Percentiles rank a stretch among this genome's conserved stretches.
These are phyloP conservation scores for Musca vetustissima DNA, from an alignment of 1,140 invertebrate species.

Conservation along the genomic window DNA sequence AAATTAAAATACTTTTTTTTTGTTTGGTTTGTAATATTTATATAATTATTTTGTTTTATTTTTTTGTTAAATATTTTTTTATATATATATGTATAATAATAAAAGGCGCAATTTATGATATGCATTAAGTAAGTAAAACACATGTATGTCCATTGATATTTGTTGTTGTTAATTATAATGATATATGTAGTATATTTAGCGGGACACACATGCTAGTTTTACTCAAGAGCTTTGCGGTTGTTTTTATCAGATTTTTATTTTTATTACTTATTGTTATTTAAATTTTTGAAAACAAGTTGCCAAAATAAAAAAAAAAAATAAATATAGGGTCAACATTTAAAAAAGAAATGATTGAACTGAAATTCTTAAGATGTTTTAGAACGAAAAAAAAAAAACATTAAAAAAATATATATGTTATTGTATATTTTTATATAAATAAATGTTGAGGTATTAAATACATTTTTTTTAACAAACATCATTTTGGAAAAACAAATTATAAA, in stretches of 20 bases:
- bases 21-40: constrained; percentile 29
- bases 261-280: neutral
- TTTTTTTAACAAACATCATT: too few relatives aligned
- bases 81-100: constrained; percentile 29
- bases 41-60: too few relatives aligned
- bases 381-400: too few relatives aligned
- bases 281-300: too few relatives aligned
- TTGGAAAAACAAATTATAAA: too few relatives aligned
- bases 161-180: constrained; percentile 30
- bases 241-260: constrained; percentile 18
- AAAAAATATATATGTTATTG: too few relatives aligned
- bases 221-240: constrained; percentile 25
- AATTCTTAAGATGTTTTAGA: too few relatives aligned
- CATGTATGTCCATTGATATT: constrained; percentile 31
- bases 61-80: constrained; percentile 20
- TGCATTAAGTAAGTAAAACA: constrained; percentile 46
- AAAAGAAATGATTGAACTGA: too few relatives aligned
- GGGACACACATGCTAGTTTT: constrained; percentile 12
- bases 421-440: too few relatives aligned
- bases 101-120: constrained; percentile 56
- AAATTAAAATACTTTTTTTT: constrained; percentile 45
- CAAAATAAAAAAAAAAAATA: too few relatives aligned
- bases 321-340: too few relatives aligned
- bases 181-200: constrained; percentile 34
- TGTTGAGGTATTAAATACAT: too few relatives aligned